Evolutionary conservation across 2,797 vertebrate species (phyloP).

Genomic region (Poeciliopsis infans): DNA sequence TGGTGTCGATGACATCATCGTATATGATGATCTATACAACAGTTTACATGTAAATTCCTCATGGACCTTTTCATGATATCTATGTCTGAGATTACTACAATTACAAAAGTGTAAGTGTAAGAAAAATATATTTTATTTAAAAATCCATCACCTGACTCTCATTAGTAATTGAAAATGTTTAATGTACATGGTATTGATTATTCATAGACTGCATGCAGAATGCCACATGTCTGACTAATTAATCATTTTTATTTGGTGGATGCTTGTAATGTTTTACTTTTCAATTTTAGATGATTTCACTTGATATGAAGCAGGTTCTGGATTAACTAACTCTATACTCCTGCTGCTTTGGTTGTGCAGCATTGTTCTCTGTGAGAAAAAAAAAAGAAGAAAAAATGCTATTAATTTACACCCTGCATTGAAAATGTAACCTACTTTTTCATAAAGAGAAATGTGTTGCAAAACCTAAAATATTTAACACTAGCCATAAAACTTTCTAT

Average conservation of each 20-base stretch:
- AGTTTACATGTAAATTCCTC: background rate
- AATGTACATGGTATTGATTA: slow-evolving; percentile 38
- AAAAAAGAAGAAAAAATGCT: background rate
- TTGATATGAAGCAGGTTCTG: slow-evolving; percentile 16
- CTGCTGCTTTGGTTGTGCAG: slow-evolving; percentile 4
- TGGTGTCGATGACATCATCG: slow-evolving; percentile 5
- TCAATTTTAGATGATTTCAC: slow-evolving; percentile 17
- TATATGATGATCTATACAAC: background rate
- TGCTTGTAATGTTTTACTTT: slow-evolving; percentile 12
- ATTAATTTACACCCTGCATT: slow-evolving; percentile 29
- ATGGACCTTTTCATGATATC: background rate
- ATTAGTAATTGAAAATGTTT: slow-evolving; percentile 14
- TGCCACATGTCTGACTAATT: slow-evolving; percentile 34
- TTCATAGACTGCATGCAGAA: slow-evolving; percentile 26
- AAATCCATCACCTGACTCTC: slow-evolving; percentile 5
- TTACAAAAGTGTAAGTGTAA: background rate
- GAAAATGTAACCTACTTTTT: slow-evolving; percentile 59
- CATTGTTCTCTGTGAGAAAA: slow-evolving; percentile 12
- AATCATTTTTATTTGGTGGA: slow-evolving; percentile 37
- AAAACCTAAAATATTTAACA: slow-evolving; percentile 42
- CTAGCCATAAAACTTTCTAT: slow-evolving; percentile 44
- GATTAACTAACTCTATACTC: slow-evolving; percentile 26
- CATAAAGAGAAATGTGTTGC: slow-evolving; percentile 36
- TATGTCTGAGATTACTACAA: slow-evolving; percentile 6
- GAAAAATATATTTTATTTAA: slow-evolving; percentile 18